Evolutionary conservation across 2,797 vertebrate genomes (phyloP), one percentile per base, ranked within the genome.

Genomic region (Cossypha niveicapilla): DNA sequence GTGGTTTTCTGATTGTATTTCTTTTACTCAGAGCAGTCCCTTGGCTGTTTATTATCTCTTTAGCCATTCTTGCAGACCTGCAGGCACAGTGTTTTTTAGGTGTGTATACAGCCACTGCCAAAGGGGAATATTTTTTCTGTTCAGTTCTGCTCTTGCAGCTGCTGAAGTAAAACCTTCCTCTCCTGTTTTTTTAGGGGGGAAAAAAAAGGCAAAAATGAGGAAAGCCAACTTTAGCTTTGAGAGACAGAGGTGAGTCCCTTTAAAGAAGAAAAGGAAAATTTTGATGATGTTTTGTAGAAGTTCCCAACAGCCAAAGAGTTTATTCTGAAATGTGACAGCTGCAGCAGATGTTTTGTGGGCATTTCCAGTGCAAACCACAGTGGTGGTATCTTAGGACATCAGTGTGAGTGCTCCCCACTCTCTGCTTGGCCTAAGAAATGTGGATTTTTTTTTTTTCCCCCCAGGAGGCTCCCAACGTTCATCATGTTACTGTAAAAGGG

Each of bases 311-410:
- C 27, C 45, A 65, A 30, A 76, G 63, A 84, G 76, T 53, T 78
- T 67, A 48, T 83, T 80, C 30, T 81, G 42, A 42, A 86, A 34
- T 0, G 0, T 51, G 47, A 67, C 70, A 90, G 78, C 84, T 71
- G 51, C 61, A 82, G 66, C 63, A 81, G 77, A 76, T 84, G 83
- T 88, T 90, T 76, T 61, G 48, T 88, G 77, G 67, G 54, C 85
- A 93, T 91, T 90, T 78, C 63, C 80, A 84, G 66, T 39, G 48
- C 11, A 13, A 74, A 41, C 76, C 5, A 1, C 53, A n/a, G 72
- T 1, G 1, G 30, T 3, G 1, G 4, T 65, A 15, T 80, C 74
- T 91, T 53, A 35, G 39, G 47, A 58, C 37, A n/a, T 67, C 15
- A 61, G 39, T 10, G 34, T 51, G 50, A 82, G 42, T 7, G 6